These are phyloP conservation scores for Tragelaphus buxtoni DNA, from an alignment of 2,113 vertebrate species.

Conservation along the genomic window DNA sequence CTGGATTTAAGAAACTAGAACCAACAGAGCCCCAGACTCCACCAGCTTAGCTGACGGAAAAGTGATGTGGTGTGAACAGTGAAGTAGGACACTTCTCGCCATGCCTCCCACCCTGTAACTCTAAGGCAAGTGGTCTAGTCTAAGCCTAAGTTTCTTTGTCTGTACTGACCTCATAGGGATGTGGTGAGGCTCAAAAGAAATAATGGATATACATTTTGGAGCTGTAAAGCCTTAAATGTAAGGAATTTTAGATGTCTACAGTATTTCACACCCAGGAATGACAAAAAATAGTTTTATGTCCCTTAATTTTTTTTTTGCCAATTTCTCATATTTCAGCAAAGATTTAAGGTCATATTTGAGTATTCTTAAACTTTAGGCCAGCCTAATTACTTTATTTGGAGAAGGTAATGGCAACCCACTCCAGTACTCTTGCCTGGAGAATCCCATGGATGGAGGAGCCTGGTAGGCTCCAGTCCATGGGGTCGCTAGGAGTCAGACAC, in stretches of 20 bases:
- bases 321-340: neutral
- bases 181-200: neutral
- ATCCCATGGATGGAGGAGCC: no score
- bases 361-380: neutral
- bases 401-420: no score
- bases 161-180: neutral
- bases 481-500: no score
- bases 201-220: neutral
- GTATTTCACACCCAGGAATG: neutral
- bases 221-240: neutral
- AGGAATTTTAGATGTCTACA: neutral
- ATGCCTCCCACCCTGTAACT: neutral
- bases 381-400: neutral
- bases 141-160: neutral
- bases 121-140: neutral
- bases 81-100: neutral
- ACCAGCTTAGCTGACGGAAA: neutral
- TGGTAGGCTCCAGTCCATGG: no score
- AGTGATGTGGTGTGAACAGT: neutral
- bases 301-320: neutral
- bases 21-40: neutral
- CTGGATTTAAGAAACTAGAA: neutral
- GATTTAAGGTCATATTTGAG: neutral
- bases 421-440: no score
- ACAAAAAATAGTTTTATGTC: neutral